Evolutionary conservation across 1,140 invertebrate genomes (phyloP), one percentile per base, ranked within the genome.

Genomic region (Asobara japonica): DNA sequence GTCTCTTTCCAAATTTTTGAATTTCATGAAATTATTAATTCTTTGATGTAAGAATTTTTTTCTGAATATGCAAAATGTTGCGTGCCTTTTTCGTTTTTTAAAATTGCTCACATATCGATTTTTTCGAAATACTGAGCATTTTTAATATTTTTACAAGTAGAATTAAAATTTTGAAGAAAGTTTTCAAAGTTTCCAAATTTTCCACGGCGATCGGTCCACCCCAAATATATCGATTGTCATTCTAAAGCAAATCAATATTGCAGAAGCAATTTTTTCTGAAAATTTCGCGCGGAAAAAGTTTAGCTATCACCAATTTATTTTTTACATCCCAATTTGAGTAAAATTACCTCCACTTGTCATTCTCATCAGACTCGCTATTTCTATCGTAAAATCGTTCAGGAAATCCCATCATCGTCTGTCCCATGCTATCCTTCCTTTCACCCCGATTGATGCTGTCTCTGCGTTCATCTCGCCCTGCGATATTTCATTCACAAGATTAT

Each of bases 331-430:
- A 27, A 60, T 27, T 16, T 31, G 4, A 36, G 33, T 22, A 36
- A 61, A 65, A 60, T 69, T 84, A 89, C 89, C 86, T 87, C 82
- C 81, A 87, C 76, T 84, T 87, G 65, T 89, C 88, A 64, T 89
- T 87, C 62, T 89, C 88, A 66, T 89, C 87, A 11, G 85, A 87
- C 31, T 88, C 86, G 73, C 82, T 84, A 65, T 85, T 88, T 72
- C 78, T 81, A 71, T 87, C 84, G 36, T 80, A 84, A 74, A 82
- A 80, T 77, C 78, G 82, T 71, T 85, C 80, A 45, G 84, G 79
- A 78, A 86, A 82, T 74, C 84, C 85, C 78, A 84, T 81, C 56
- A 84, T 78, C 51, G 71, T 71, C 67, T 73, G 74, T 76, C 74
- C 74, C 73, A 80, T 81, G 78, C 82, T 83, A 75, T 84, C 82